A percentile compares a stretch with the other conserved stretches of the same genome.
phyloP scores from a whole-genome alignment of 2,888 invertebrate species.

The Latrodectus elegans region DNA sequence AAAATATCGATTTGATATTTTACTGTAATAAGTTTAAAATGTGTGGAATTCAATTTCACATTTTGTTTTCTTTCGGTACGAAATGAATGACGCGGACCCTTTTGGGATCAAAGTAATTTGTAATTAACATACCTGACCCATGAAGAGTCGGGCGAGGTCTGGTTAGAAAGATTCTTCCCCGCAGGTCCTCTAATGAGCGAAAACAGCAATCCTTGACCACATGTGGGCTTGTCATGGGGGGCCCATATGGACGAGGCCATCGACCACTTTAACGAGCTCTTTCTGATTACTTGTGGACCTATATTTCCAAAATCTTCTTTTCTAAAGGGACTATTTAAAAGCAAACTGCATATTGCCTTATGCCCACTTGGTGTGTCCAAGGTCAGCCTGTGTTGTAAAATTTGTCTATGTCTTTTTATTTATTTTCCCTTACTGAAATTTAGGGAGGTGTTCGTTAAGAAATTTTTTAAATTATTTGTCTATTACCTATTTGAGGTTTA shows the following conservation, averaged over 20 bases:
- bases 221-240: constrained; percentile 54
- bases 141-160: constrained; percentile 37
- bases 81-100: constrained; percentile 20
- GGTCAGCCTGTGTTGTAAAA: neutral
- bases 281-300: constrained; percentile 12
- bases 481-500: too few species aligned
- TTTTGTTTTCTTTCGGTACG: too few species aligned
- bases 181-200: constrained; percentile 57
- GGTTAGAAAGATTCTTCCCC: constrained; percentile 26
- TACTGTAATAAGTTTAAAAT: neutral
- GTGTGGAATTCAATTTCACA: neutral
- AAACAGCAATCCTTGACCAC: constrained; percentile 63
- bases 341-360: constrained; percentile 41
- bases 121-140: constrained; percentile 63
- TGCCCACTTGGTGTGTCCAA: neutral
- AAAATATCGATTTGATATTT: too few species aligned
- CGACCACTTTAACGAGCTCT: constrained; percentile 26
- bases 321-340: constrained; percentile 38
- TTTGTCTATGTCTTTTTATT: too few species aligned
- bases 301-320: neutral
- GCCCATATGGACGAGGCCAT: constrained; percentile 41
- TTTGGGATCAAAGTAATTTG: constrained; percentile 37
- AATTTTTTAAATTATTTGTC: too few species aligned
- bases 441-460: too few species aligned
- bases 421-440: too few species aligned